Base-by-base conservation (phyloP, 2,113 vertebrate species). In the Amblyornis subalaris region DNA sequence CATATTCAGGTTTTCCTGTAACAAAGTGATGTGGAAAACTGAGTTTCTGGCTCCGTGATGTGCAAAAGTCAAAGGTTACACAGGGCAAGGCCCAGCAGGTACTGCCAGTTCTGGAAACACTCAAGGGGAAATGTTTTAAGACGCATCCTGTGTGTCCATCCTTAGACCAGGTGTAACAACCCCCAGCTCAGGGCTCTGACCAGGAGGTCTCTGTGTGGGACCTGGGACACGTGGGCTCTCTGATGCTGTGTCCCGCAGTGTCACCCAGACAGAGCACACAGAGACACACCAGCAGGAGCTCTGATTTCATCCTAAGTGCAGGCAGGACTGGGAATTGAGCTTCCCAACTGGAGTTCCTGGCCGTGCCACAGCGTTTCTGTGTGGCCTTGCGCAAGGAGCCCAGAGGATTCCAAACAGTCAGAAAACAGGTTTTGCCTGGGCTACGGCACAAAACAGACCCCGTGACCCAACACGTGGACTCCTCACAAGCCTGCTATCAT, bases 241-340 rank as follows among this genome's bases (percentile, higher is more conserved):
- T 1, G 45, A 1, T 7, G 66, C 42, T 11, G 16, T 2, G 8
- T 12, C 12, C 65, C 10, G 38, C 62, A 3, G 51, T 0, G 18
- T 10, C 19, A 55, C 36, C 20, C 60, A 38, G 44, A 9, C 12
- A 1, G 5, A 42, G 40, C 18, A 4, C 21, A 4, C 0, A 0
- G 40, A 21, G 44, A 29, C 0, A 4, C 1, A 67, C 28, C 69
- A 67, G n/a, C 53, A 60, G 29, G 14, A 89, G 70, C 70, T 75
- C 62, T 10, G 81, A 35, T 28, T 57, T 36, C 74, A 36, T 13
- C 55, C 64, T 1, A 4, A 44, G 51, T 0, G 11, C 61, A 31
- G 90, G 28, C 65, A n/a, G 65, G 14, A 50, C 33, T 45, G 88
- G 77, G 90, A 88, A 75, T 0, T 36, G n/a, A 36, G 66, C 36